Conservation (phyloP, 2,888 invertebrate species). For the Cryptocephalus moraei region DNA sequence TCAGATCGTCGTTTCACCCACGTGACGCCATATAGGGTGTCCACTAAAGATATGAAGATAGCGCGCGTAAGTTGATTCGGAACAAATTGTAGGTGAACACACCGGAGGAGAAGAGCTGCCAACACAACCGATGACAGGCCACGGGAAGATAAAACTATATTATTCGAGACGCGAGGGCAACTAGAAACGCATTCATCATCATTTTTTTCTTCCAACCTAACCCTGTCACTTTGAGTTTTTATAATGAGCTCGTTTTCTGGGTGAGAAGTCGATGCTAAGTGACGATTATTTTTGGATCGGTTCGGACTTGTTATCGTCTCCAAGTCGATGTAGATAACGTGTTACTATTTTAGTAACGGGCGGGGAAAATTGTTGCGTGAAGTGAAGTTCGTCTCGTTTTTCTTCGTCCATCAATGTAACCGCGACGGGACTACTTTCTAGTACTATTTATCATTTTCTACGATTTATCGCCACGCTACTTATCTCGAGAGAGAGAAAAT, state of each 20-base stretch:
- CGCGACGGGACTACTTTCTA: no score
- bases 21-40: constrained; percentile 31
- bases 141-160: constrained; percentile 24
- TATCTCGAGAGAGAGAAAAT: no score
- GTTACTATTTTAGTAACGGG: no score
- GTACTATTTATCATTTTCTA: no score
- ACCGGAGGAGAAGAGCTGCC: constrained; percentile 24
- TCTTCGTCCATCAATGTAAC: no score
- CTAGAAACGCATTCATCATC: constrained; percentile 11
- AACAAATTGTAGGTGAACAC: constrained; percentile 35
- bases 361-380: no score
- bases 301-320: no score
- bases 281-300: no score
- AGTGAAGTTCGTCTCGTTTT: no score
- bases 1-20: constrained; percentile 24
- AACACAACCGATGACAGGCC: constrained; percentile 33
- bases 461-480: no score
- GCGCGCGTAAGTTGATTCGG: constrained; percentile 34
- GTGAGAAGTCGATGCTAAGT: no score
- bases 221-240: constrained; percentile 3
- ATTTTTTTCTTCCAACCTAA: constrained; percentile 1
- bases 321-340: no score
- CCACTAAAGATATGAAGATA: constrained; percentile 36
- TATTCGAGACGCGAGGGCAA: constrained; percentile 10
- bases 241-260: not conserved